Evolutionary conservation across 2,113 vertebrate species (phyloP).

Genomic region (Lagopus muta): DNA sequence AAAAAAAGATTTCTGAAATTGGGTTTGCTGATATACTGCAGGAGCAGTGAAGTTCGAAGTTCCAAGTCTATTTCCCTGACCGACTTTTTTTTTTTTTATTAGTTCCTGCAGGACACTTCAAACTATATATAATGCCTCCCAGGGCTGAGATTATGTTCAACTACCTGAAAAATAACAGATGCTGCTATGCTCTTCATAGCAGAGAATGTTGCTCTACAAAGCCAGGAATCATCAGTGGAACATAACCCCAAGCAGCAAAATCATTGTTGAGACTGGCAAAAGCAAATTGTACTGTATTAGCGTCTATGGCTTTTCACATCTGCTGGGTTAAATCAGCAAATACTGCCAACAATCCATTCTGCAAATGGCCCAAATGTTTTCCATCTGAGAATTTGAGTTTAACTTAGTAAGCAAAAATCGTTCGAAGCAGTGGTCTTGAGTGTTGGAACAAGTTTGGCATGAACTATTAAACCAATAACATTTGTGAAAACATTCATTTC

Average conservation of each 20-base stretch:
- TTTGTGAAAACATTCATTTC: conserved; percentile 15
- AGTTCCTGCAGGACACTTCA: conserved; percentile 55
- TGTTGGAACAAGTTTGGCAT: conserved; percentile 23
- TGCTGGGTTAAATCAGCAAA: conserved; percentile 74
- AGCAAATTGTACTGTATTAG: conserved; percentile 68
- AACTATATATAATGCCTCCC: conserved; percentile 62
- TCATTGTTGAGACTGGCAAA: conserved; percentile 71
- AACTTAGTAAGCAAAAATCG: conserved; percentile 80
- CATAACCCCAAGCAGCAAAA: conserved; percentile 61
- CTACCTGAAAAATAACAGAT: conserved; percentile 76
- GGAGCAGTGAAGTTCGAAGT: neutral
- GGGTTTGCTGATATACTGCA: neutral
- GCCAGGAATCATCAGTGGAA: conserved; percentile 55
- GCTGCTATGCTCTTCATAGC: conserved; percentile 53
- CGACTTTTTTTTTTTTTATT: neutral
- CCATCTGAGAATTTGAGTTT: conserved; percentile 74
- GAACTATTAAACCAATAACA: neutral
- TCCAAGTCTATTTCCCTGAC: neutral
- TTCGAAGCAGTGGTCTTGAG: conserved; percentile 26
- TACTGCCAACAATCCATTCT: conserved; percentile 77
- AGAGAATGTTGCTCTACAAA: conserved; percentile 24
- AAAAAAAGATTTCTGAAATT: neutral
- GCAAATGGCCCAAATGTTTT: conserved; percentile 82
- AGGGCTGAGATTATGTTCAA: conserved; percentile 68
- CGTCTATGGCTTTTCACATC: conserved; percentile 75